phyloP scores from a whole-genome alignment of 2,888 invertebrate genomes.

The Clitarchus hookeri region DNA sequence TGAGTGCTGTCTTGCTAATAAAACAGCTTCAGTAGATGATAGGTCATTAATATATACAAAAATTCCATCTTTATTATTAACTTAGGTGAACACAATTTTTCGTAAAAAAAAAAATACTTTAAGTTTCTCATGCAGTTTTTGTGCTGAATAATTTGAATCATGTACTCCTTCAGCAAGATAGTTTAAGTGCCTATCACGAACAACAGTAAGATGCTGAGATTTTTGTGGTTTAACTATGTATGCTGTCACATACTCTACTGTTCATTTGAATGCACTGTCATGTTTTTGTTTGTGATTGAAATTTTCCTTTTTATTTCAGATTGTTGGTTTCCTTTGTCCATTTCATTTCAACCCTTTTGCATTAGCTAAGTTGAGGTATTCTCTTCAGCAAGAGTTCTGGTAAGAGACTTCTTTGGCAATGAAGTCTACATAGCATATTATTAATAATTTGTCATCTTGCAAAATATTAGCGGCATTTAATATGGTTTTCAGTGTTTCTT shows the following conservation, averaged over 20 bases:
- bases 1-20: conserved; percentile 10
- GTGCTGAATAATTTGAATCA: conserved; percentile 20
- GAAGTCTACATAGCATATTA: conserved; percentile 15
- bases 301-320: conserved; percentile 4
- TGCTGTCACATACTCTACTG: conserved; percentile 3
- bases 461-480: conserved; percentile 18
- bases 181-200: conserved; percentile 19
- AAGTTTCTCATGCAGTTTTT: conserved; percentile 23
- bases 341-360: conserved; percentile 12
- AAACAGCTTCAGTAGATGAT: conserved; percentile 25
- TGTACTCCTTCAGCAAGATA: conserved; percentile 21
- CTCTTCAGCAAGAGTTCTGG: neutral
- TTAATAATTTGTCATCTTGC: conserved; percentile 16
- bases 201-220: conserved; percentile 18
- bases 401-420: conserved; percentile 23
- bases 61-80: conserved; percentile 24
- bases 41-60: conserved; percentile 1
- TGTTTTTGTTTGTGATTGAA: conserved; percentile 12
- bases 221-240: conserved; percentile 20
- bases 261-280: conserved; percentile 17
- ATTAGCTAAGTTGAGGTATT: conserved; percentile 15
- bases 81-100: conserved; percentile 19
- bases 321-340: conserved; percentile 17
- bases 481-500: conserved; percentile 10
- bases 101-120: conserved; percentile 1